Percentiles rank a stretch among this genome's conserved stretches.
phyloP scores from a whole-genome alignment of 2,888 invertebrate genomes.

The Hypomecis atomaria region DNA sequence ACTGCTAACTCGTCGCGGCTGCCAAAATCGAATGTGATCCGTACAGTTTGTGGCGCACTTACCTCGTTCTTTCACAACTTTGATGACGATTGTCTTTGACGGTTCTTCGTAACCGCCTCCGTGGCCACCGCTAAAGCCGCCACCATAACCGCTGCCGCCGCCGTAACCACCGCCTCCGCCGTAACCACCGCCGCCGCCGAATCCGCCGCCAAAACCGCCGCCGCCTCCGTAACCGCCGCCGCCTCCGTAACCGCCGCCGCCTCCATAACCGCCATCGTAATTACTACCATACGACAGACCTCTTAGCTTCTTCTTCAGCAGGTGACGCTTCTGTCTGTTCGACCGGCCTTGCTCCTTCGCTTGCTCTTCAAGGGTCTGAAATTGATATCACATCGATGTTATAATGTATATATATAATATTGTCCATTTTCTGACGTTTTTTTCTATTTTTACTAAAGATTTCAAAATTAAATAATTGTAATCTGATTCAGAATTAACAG shows the following conservation, averaged over 20 bases:
- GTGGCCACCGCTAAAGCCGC: slow-evolving; percentile 40
- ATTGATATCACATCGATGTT: slow-evolving; percentile 2
- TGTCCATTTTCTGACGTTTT: too few species aligned
- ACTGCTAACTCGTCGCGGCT: background rate
- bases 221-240: slow-evolving; percentile 47
- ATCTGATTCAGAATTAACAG: too few species aligned
- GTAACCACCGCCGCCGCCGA: slow-evolving; percentile 34
- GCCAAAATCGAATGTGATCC: background rate
- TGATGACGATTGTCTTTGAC: slow-evolving; percentile 57
- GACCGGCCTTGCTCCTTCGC: slow-evolving; percentile 38
- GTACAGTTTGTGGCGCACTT: background rate
- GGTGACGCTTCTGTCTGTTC: slow-evolving; percentile 60
- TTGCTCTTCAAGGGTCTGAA: slow-evolving; percentile 77
- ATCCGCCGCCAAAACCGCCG: slow-evolving; percentile 37
- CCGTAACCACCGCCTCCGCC: slow-evolving; percentile 32
- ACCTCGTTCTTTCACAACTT: slow-evolving; percentile 62
- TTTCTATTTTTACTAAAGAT: too few species aligned
- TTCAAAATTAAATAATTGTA: too few species aligned
- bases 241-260: slow-evolving; percentile 48
- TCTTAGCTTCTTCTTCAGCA: slow-evolving; percentile 51
- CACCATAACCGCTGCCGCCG: slow-evolving; percentile 42
- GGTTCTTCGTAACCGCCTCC: slow-evolving; percentile 53
- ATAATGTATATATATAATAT: too few species aligned
- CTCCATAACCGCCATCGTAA: slow-evolving; percentile 42
- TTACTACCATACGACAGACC: slow-evolving; percentile 42